These are phyloP conservation scores for Vanessa cardui DNA, from an alignment of 2,888 invertebrate genomes.

Conservation along the genomic window DNA sequence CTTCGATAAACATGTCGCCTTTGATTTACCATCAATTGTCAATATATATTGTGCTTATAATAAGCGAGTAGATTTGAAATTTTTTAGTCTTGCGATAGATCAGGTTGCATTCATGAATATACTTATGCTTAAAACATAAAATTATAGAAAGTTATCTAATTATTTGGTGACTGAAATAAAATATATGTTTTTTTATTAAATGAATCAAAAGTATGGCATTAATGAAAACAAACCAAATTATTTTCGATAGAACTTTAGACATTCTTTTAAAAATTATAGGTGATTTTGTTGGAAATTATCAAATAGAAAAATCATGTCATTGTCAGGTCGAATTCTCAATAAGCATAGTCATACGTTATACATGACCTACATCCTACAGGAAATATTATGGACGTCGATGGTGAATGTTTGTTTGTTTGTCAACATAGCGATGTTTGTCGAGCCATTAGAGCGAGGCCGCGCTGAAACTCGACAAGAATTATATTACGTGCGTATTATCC, in stretches of 20 bases:
- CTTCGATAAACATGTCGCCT: constrained; percentile 58
- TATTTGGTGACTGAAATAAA: too few species aligned
- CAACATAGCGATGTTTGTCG: constrained; percentile 65
- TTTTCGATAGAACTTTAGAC: too few species aligned
- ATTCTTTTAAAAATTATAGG: background rate
- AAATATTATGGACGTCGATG: constrained; percentile 49
- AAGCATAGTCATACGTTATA: constrained; percentile 15
- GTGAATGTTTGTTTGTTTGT: constrained; percentile 60
- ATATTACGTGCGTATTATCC: constrained; percentile 41
- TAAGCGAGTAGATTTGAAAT: background rate
- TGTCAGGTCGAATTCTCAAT: background rate
- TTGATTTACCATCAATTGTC: constrained; percentile 37
- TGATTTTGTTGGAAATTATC: background rate
- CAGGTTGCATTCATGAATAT: constrained; percentile 8
- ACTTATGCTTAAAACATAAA: constrained; percentile 2
- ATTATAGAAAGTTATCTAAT: background rate
- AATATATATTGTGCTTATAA: constrained; percentile 10
- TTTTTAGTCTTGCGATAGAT: constrained; percentile 16
- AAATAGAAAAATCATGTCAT: background rate
- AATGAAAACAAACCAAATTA: too few species aligned
- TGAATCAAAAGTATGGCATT: too few species aligned
- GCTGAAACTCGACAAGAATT: constrained; percentile 44
- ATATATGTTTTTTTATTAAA: too few species aligned
- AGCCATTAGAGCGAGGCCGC: constrained; percentile 69
- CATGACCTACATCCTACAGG: constrained; percentile 51